Conservation (phyloP, 2,797 vertebrate genomes). For the Mormyrops boulengeri region DNA sequence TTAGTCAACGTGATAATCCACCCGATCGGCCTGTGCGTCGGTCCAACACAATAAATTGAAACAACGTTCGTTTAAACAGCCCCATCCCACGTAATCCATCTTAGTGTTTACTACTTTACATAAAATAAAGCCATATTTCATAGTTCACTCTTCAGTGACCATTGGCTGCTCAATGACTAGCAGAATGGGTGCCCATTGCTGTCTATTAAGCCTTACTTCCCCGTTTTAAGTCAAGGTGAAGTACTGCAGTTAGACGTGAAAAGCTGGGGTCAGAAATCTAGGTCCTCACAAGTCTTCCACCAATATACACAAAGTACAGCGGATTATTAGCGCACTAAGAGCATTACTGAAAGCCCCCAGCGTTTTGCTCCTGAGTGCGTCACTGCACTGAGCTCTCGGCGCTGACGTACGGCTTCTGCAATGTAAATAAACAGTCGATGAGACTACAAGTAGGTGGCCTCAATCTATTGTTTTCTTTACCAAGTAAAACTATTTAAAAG, state of each 20-base stretch:
- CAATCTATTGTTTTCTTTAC: conserved; percentile 53
- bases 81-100: background rate
- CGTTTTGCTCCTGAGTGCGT: conserved; percentile 16
- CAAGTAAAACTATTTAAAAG: conserved; percentile 60
- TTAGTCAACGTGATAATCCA: background rate
- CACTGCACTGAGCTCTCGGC: conserved; percentile 35
- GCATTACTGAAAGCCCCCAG: background rate
- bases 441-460: conserved; percentile 45
- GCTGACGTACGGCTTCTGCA: conserved; percentile 50
- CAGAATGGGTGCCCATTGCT: background rate
- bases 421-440: conserved; percentile 56
- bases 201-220: background rate
- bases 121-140: background rate
- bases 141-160: background rate
- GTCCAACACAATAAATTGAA: background rate
- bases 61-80: background rate
- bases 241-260: background rate
- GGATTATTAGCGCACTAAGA: background rate
- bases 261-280: background rate
- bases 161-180: background rate
- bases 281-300: background rate
- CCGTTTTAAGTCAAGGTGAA: background rate
- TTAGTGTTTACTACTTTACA: background rate
- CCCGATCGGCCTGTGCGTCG: background rate
- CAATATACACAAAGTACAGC: background rate